Evolutionary conservation across 2,113 vertebrate genomes (phyloP).

Genomic region (Prunella fulvescens): DNA sequence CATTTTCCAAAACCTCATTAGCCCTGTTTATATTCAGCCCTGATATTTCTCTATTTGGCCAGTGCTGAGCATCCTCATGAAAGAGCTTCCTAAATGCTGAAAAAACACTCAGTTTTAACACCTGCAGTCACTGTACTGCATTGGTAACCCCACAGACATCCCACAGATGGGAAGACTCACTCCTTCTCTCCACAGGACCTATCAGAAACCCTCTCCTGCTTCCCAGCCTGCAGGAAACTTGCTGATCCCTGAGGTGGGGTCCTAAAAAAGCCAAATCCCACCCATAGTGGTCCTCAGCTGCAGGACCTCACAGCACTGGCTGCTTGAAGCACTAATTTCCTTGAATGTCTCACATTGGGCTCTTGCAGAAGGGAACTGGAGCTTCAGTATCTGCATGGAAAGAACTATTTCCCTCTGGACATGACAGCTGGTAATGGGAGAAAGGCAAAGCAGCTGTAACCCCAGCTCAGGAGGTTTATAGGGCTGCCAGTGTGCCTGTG

Average conservation of each 20-base stretch:
- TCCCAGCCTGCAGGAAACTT: not conserved
- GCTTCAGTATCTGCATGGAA: not conserved
- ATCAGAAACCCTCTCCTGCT: not conserved
- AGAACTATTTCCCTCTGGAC: not conserved
- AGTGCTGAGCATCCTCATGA: not conserved
- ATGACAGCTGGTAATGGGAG: not conserved
- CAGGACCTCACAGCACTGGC: not conserved
- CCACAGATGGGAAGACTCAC: rapidly evolving
- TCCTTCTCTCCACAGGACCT: not conserved
- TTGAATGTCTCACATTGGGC: not conserved
- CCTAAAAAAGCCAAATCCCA: not conserved
- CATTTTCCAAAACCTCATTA: not conserved
- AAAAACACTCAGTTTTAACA: not conserved
- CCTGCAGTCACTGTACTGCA: not conserved
- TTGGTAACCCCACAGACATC: not conserved
- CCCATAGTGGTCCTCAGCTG: not conserved
- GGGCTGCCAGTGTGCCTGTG: not conserved
- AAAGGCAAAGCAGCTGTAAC: not conserved
- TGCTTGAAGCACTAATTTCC: not conserved
- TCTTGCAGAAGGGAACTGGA: not conserved
- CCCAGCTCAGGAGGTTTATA: not conserved
- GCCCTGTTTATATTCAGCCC: not conserved
- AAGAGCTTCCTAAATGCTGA: not conserved
- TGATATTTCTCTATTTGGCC: not conserved
- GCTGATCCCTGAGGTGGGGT: not conserved